Evolutionary conservation across 2,888 invertebrate species (phyloP), one percentile per base, ranked within the genome.

Genomic region (Meloe dianella): DNA sequence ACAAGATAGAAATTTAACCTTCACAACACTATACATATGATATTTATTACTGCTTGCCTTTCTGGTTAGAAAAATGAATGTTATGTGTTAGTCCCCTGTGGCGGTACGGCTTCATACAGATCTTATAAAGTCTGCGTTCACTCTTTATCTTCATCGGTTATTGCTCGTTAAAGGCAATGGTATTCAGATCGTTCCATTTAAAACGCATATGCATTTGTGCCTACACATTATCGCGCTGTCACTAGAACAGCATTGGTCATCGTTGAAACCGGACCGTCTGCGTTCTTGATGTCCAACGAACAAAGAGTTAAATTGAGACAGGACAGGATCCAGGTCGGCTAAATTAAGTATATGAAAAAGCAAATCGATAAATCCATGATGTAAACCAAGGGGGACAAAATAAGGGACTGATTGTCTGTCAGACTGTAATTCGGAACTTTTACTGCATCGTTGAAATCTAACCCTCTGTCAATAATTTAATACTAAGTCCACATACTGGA

Each of bases 31-130:
- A n/a, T n/a, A n/a, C n/a, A n/a, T n/a, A n/a, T n/a, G n/a, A n/a
- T n/a, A n/a, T n/a, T n/a, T n/a, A n/a, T n/a, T n/a, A n/a, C n/a
- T n/a, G n/a, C n/a, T n/a, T n/a, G n/a, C n/a, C n/a, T n/a, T n/a
- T n/a, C n/a, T n/a, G n/a, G n/a, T n/a, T n/a, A n/a, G 20, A 51
- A 54, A 24, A 14, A 24, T 54, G 54, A 24, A 54, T 47, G 22
- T 24, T 22, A 12, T 22, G 14, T 54, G 24, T 10, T 20, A 22
- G 47, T 54, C 24, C 64, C 67, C 69, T 65, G 57, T 68, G 66
- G 66, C 65, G 66, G 64, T 60, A 63, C 63, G 63, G 64, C 67
- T 65, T 65, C 67, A 65, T 67, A 70, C 66, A 61, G 65, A 64
- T 61, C 65, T 65, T 68, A 67, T 70, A 66, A 63, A 47, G 27